Base-by-base conservation (phyloP, 1,140 invertebrate genomes). In the Nautilus pompilius region DNA sequence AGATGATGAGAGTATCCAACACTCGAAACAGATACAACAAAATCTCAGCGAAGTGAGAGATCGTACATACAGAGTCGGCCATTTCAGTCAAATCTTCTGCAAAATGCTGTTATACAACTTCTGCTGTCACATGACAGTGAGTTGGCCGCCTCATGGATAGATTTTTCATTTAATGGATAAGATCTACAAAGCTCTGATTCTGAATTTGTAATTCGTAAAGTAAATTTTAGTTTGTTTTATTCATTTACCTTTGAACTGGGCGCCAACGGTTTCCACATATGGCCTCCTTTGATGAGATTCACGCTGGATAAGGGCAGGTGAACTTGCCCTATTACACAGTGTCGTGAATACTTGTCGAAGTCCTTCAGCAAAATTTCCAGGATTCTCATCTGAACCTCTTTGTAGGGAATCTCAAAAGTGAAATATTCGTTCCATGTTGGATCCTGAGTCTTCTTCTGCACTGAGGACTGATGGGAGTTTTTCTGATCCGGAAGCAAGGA, bases 251-350 rank as follows among this genome's bases (percentile, higher is more conserved):
- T 73, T 26, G 74, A 73, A 64, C 79, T 77, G 2, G 82, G 84
- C 24, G 72, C 64, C 3, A 85, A 69, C 0, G 82, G 78, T 65
- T 80, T 84, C 84, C 84, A 85, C 68, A 84, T 79, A 60, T 84
- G 83, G 24, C 78, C 74, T 30, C 84, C 84, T 65, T 85, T 83
- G 32, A 84, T 71, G 5, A 82, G 68, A 60, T 82, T 79, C 45
- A 79, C 62, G n/a, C 67, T 67, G 32, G 65, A 67, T 4, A 82
- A 71, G 1, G 75, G 75, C 51, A 82, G 65, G 46, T 79, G 74
- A 3, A 80, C 71, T 65, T 76, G 69, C 2, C 80, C 80, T 29
- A 80, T 79, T 59, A 80, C 71, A 68, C 79, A 78, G 58, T 82
- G 80, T 1, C 79, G 70, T 22, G 79, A 80, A 65, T 69, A 82